Evolutionary conservation across 2,113 vertebrate species (phyloP).

Genomic region (Ochotona curzoniae): DNA sequence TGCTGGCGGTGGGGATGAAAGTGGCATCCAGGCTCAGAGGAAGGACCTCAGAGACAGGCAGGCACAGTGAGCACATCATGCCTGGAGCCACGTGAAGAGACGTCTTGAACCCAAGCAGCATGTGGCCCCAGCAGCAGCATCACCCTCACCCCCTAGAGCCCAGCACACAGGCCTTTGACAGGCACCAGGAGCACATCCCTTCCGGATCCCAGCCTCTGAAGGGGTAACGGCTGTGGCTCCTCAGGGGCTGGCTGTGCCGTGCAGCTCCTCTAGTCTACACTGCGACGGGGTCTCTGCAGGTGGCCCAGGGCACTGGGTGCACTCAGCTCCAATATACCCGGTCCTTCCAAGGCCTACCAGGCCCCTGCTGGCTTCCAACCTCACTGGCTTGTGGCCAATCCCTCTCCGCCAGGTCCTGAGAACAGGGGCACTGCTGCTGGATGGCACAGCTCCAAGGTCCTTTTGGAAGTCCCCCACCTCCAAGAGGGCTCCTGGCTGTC

Average conservation of each 20-base stretch:
- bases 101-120: background rate
- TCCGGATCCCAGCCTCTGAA: background rate
- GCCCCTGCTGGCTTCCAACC: conserved; percentile 74
- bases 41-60: background rate
- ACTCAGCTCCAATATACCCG: background rate
- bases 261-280: background rate
- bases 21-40: background rate
- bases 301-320: background rate
- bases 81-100: background rate
- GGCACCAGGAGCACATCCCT: background rate
- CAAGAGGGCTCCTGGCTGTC: background rate
- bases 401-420: conserved; percentile 68
- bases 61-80: background rate
- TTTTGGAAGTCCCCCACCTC: conserved; percentile 60
- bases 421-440: conserved; percentile 47
- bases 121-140: background rate
- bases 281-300: background rate
- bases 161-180: background rate
- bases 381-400: conserved; percentile 75
- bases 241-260: background rate
- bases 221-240: background rate
- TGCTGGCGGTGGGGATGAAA: background rate
- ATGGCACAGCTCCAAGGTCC: conserved; percentile 31
- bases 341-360: conserved; percentile 72
- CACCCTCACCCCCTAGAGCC: rapidly evolving